Base-by-base conservation (phyloP, 1,140 invertebrate species). In the Cataglyphis hispanica region DNA sequence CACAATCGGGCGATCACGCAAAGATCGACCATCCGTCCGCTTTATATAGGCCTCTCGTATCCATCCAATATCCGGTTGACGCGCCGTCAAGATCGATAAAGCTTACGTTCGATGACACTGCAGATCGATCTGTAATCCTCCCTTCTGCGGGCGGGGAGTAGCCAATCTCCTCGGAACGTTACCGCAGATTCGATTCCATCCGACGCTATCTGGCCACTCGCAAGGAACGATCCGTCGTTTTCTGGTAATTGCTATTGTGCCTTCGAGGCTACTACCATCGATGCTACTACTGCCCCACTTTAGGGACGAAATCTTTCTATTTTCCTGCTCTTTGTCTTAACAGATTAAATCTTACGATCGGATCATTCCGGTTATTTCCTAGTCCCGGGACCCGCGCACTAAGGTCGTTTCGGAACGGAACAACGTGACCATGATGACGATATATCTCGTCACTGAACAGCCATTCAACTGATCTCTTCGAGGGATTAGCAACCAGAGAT, bases 231-330 rank as follows among this genome's bases (percentile, higher is more conserved):
- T 84, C 80, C 80, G 40, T 76, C 80, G 80, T 84, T 84, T 50
- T 84, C 80, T 84, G 56, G 80, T 84, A 84, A 84, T 84, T 75
- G 80, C 80, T 63, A 84, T 84, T 84, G 80, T 84, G 69, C 80
- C 80, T 84, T 63, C 80, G 37, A 75, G 80, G 56, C 69, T 60
- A 50, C 69, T 60, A 50, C 27, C 19, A 19, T 19, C 5, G 58
- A n/a, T 74, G 56, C 34, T 40, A 53, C 34, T 40, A 53, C 37
- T 72, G 80, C 56, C 53, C 37, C 43, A 60, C 27, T 84, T 84
- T 76, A n/a, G 27, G 27, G 37, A 84, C 64, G 63, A 46, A 40
- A 84, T 61, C 58, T 84, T 84, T 84, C 80, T 75, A 63, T 84
- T 84, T 84, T 76, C 69, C 80, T 63, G 37, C 46, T 69, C 64